Evolutionary conservation across 2,113 vertebrate species (phyloP), one percentile per base, ranked within the genome.

Genomic region (Ictidomys tridecemlineatus): DNA sequence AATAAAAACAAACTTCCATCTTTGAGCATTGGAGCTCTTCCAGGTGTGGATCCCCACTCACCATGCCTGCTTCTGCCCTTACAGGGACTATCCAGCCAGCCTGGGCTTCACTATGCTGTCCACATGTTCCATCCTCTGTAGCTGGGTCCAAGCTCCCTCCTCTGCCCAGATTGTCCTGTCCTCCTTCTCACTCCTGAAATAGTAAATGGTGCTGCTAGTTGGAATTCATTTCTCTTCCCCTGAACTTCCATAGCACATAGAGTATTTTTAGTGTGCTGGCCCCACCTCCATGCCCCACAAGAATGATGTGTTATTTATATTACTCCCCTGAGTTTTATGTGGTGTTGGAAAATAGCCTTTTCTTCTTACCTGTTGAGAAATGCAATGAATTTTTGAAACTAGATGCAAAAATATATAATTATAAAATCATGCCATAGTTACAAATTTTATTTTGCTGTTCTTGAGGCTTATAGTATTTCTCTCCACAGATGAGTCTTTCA

Each of bases 401-500:
- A 67, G 17, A 58, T 74, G 61, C 24, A 56, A 83, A 93, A 87
- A 63, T 16, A 39, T 26, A 48, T 69, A 34, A 56, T 86, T 69
- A 82, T 0, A 22, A 90, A 91, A 88, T 82, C n/a, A 67, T 5
- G 22, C 63, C 51, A 53, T 1, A 42, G 58, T 53, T 96, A 80
- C 30, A 94, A 78, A 86, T 37, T 84, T 32, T 69, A 32, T 42
- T 58, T 94, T 84, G 72, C 53, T 89, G 6, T 77, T 93, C 74
- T 85, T 95, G 45, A 89, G 16, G 24, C 53, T 95, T 80, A 88
- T 39, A 14, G 17, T 53, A 8, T 95, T 89, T 96, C 85, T 93
- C 56, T 83, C 93, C 70, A 80, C 98, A 99, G 99, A 99, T 95
- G 99, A 99, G 89, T 99, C 99, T 10, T 99, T 99, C 96, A 98